Evolutionary conservation across 2,888 invertebrate species (phyloP), one percentile per base, ranked within the genome.

Genomic region (Pyrochroa serraticornis): DNA sequence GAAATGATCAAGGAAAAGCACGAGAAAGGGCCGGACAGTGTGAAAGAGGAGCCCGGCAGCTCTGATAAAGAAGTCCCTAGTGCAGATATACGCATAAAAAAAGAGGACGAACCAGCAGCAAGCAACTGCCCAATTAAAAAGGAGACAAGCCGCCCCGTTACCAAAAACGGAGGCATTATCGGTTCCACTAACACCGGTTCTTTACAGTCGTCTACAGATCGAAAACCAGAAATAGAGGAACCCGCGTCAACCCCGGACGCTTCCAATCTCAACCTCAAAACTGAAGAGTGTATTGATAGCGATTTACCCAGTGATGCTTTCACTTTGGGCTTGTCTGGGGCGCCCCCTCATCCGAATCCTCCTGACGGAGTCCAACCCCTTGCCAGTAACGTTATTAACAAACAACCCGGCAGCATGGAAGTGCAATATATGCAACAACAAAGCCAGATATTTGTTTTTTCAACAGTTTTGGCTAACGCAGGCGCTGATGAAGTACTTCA

Each of bases 361-460:
- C 82, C 84, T 54, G 88, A 89, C 71, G 84, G 84, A 63, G 86
- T 89, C 36, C 90, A 90, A 76, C 89, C 90, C 8, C 78, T 91
- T 71, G 88, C 88, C 32, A 89, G 90, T 64, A 91, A 91, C 77
- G 89, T 91, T 58, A 87, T 91, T 71, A 87, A 86, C 76, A 92
- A 91, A 77, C 90, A 90, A 74, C 86, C 88, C 65, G 88, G 90
- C 68, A 88, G 90, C 63, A 90, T 92, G 85, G 92, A 93, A 83
- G 91, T 92, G 65, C 88, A 89, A 75, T 91, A 91, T 72, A 90
- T 91, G 91, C 94, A 95, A 82, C 96, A 97, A 81, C 96, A 97
- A 81, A 96, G 94, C 81, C 96, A 97, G 80, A 95, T 97, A 78
- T 97, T 96, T 85, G 97, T 97, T 69, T 97, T 97, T 82, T 94